These are phyloP conservation scores for Neopipo cinnamomea DNA, from an alignment of 2,113 vertebrate species.

Conservation along the genomic window DNA sequence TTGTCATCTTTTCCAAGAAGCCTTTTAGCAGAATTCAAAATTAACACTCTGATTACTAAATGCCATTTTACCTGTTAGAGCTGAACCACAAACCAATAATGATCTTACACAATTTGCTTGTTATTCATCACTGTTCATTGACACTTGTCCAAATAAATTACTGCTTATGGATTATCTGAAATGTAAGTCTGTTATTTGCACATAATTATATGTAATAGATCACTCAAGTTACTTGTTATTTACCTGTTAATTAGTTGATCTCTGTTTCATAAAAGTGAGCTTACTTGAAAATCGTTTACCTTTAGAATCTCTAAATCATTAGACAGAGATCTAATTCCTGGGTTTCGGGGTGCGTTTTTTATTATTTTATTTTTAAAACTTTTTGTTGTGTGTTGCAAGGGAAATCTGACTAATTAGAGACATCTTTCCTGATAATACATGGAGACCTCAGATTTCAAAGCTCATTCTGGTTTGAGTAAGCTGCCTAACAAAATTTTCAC, in stretches of 20 bases:
- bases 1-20: neutral
- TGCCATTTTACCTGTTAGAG: neutral
- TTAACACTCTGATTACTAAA: neutral
- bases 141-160: slow-evolving; percentile 43
- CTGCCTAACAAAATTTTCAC: neutral
- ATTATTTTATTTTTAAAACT: neutral
- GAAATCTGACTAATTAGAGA: neutral
- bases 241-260: neutral
- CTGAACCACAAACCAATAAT: neutral
- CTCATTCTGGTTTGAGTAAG: neutral
- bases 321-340: neutral
- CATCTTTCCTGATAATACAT: neutral
- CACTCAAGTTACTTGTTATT: neutral
- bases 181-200: slow-evolving; percentile 2
- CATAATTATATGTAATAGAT: slow-evolving; percentile 18
- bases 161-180: neutral
- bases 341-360: neutral
- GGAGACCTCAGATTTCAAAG: neutral
- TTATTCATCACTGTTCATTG: neutral
- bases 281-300: neutral
- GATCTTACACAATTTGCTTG: neutral
- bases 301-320: neutral
- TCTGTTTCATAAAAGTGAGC: slow-evolving; percentile 8
- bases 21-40: neutral
- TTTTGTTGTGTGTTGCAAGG: neutral